Base-by-base conservation (phyloP, 2,113 vertebrate genomes). In the Dolichallabes microphthalmus region DNA sequence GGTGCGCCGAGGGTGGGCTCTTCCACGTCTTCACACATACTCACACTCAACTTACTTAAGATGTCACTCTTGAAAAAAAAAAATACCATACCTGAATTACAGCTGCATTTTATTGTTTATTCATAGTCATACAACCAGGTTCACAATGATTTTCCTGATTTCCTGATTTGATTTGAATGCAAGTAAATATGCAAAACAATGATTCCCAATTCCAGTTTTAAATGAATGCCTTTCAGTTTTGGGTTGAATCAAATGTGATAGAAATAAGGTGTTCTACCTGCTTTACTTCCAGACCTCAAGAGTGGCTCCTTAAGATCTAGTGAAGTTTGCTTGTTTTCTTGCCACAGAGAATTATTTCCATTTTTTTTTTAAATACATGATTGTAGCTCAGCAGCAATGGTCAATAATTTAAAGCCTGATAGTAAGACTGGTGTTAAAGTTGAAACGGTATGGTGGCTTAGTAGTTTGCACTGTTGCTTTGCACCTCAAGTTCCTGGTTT, bases 1-100 rank as follows among this genome's bases (percentile, higher is more conserved):
- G 93, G 93, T 98, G 96, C 91, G 94, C 95, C 92, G 93, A 94
- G 89, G 93, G 92, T 8, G 79, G 94, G 91, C 92, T 92, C 80
- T 93, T 90, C 82, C 94, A 96, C 82, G 94, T 91, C 91, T 92
- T 83, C 90, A 82, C 93, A 92, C 88, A 94, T 94, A 94, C 90
- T 85, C 57, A 80, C 80, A 82, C 61, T 77, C 39, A 55, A 22
- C 32, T 10, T 57, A 60, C 17, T 53, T 53, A 52, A 74, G 22
- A 75, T 74, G 5, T 13, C 35, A 73, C 35, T 1, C 20, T 45
- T 22, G 32, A 35, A 35, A 25, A 5, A 45, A 73, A 13, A 20
- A 5, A 20, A 61, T 15, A 57, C 25, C 39, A 74, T 45, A 52
- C 25, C 13, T 52, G 12, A 74, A 52, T 74, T 74, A 12, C 22